These are phyloP conservation scores for Brenthis daphne DNA, from an alignment of 2,888 invertebrate species.

Conservation along the genomic window DNA sequence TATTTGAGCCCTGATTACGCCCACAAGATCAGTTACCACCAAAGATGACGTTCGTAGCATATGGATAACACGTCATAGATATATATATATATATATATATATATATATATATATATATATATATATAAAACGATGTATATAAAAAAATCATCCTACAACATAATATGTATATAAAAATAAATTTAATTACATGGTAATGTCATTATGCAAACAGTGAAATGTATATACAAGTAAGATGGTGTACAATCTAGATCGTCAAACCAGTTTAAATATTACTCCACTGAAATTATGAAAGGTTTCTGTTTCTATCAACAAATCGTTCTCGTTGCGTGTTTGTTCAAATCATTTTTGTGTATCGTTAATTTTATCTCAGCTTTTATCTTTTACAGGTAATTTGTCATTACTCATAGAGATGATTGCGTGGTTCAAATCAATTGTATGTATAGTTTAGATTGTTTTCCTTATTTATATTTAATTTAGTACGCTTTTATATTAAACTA, in stretches of 20 bases:
- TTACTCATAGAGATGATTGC: not conserved
- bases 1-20: too few species aligned
- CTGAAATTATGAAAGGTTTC: slow-evolving; percentile 13
- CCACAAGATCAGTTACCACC: too few species aligned
- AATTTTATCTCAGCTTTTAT: slow-evolving; percentile 5
- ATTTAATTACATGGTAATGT: not conserved
- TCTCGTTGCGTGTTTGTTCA: slow-evolving; percentile 7
- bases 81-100: too few species aligned
- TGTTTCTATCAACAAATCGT: slow-evolving; percentile 15
- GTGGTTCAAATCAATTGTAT: not conserved
- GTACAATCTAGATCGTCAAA: slow-evolving; percentile 11
- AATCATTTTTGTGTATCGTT: slow-evolving; percentile 11
- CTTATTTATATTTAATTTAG: not conserved
- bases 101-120: too few species aligned
- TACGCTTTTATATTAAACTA: too few species aligned
- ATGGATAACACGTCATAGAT: too few species aligned
- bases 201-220: not conserved
- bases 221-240: not conserved
- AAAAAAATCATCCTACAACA: too few species aligned
- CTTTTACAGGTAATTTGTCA: slow-evolving; percentile 20
- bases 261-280: slow-evolving; percentile 13
- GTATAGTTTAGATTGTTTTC: not conserved
- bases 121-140: too few species aligned
- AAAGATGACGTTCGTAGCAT: too few species aligned
- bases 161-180: too few species aligned